Base-by-base conservation (phyloP, 2,113 vertebrate species). In the Camelus dromedarius region DNA sequence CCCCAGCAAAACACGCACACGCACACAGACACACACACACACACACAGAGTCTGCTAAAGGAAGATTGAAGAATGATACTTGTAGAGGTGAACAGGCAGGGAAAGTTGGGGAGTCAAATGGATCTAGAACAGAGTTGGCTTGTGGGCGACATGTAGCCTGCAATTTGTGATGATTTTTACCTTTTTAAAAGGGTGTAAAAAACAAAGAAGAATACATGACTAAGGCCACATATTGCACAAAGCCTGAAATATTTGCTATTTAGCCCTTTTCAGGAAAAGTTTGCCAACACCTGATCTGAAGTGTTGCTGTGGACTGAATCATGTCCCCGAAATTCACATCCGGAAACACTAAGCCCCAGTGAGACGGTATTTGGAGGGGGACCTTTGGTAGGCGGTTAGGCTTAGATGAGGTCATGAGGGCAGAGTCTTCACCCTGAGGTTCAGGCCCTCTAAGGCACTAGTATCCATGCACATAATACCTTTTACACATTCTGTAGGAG, bases 121-220 rank as follows among this genome's bases (percentile, higher is more conserved):
- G 46, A 91, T 46, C 77, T 95, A 46, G 28, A 60, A 76, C 24
- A 69, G 38, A 15, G 5, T 42, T 76, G 42, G 14, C 90, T 28
- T n/a, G 14, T 46, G 35, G 48, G 35, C 38, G 30, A 85, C 54
- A 91, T 35, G 20, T n/a, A 42, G 73, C 54, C 48, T 73, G 13
- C 30, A 80, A 13, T 72, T 50, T 80, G 30, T 80, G 22, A 73
- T 73, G 38, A 12, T 58, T 81, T 69, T 95, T 82, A n/a, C 19
- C n/a, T 90, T 94, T 90, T 42, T 96, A 42, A 94, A 94, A 92
- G 64, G 38, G 10, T 94, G 1, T 73, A 26, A 88, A 60, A 81
- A 80, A 73, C 24, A 75, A 35, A 46, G n/a, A 86, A 18, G 32
- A 88, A 72, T 54, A 58, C 9, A 13, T 50, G 16, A 46, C 28